These are phyloP conservation scores for Nyctibius grandis DNA, from an alignment of 2,797 vertebrate genomes.

Conservation along the genomic window DNA sequence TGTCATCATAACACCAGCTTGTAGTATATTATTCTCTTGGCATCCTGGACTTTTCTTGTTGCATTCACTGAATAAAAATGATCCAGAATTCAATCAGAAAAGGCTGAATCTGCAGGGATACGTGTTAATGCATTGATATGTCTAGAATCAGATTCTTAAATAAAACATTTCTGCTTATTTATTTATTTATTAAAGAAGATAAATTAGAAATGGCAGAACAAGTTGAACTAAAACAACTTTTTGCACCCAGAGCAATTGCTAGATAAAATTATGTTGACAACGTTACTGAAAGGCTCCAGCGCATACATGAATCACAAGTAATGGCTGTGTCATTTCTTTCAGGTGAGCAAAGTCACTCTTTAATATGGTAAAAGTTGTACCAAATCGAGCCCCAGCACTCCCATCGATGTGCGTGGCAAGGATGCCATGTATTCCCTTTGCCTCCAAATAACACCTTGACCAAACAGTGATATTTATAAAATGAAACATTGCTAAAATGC, in stretches of 20 bases:
- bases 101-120: slow-evolving; percentile 40
- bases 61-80: slow-evolving; percentile 53
- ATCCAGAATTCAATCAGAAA: slow-evolving; percentile 63
- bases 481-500: neutral
- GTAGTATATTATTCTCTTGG: slow-evolving; percentile 57
- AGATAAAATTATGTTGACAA: neutral
- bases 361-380: neutral
- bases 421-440: neutral
- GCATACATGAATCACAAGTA: neutral
- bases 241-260: neutral
- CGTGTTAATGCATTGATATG: slow-evolving; percentile 36
- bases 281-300: neutral
- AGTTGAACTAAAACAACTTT: slow-evolving; percentile 17
- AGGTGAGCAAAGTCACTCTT: neutral
- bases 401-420: neutral
- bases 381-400: neutral
- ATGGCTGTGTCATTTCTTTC: neutral
- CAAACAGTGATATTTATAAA: neutral
- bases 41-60: slow-evolving; percentile 50
- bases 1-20: slow-evolving; percentile 44
- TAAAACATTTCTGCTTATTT: slow-evolving; percentile 58
- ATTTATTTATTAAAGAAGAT: slow-evolving; percentile 32
- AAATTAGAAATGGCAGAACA: slow-evolving; percentile 40
- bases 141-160: slow-evolving; percentile 66
- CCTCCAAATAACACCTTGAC: neutral